phyloP scores from a whole-genome alignment of 1,140 invertebrate genomes.

The Acromyrmex charruanus region DNA sequence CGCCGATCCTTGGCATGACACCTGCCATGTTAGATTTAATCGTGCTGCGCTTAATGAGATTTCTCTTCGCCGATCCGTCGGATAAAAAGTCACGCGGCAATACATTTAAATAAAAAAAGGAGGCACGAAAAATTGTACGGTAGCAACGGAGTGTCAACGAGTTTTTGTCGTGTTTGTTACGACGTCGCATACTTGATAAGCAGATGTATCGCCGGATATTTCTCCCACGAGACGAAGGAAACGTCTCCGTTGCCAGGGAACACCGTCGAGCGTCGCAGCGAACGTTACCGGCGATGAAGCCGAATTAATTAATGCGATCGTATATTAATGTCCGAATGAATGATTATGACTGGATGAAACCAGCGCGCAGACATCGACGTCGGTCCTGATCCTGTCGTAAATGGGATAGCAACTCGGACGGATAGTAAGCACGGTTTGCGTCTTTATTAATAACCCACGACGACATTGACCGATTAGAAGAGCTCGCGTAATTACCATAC shows the following conservation, averaged over 20 bases:
- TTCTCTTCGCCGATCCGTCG: conserved; percentile 15
- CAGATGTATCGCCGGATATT: not conserved
- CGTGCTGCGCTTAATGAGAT: conserved; percentile 44
- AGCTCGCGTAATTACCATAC: conserved; percentile 81
- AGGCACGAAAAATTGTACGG: conserved; percentile 6
- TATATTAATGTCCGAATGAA: conserved; percentile 81
- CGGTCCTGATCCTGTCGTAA: conserved; percentile 77
- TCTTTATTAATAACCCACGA: conserved; percentile 84
- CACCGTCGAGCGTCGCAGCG: conserved; percentile 12
- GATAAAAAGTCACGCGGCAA: not conserved
- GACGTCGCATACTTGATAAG: not conserved
- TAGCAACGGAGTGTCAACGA: not conserved
- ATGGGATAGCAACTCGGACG: conserved; percentile 70
- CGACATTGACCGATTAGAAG: conserved; percentile 83
- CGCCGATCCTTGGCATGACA: conserved; percentile 38
- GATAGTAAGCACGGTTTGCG: conserved; percentile 71
- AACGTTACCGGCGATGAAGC: conserved; percentile 70
- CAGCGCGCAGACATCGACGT: conserved; percentile 59
- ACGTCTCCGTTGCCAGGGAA: conserved; percentile 11
- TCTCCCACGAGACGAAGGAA: conserved; percentile 3
- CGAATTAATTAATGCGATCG: conserved; percentile 78
- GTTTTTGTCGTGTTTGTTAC: conserved; percentile 9
- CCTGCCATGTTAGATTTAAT: conserved; percentile 60
- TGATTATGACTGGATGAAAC: conserved; percentile 75
- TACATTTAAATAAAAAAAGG: not conserved